These are phyloP conservation scores for Oceanites oceanicus DNA, from an alignment of 2,113 vertebrate genomes.

Conservation along the genomic window DNA sequence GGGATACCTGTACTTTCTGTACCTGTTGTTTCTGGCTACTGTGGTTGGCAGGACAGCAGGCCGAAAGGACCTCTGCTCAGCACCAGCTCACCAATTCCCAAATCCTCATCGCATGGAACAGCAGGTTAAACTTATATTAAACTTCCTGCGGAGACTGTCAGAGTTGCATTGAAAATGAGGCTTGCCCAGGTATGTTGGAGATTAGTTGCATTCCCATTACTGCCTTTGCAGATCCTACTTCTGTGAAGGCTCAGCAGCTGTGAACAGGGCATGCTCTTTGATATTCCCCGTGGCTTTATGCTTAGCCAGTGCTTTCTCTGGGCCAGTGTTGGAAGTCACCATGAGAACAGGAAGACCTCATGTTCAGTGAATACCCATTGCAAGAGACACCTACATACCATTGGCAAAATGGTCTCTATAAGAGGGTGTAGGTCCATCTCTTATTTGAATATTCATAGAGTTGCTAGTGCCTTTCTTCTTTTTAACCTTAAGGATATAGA, in stretches of 20 bases:
- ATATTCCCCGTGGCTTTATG: background rate
- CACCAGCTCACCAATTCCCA: background rate
- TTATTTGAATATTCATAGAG: background rate
- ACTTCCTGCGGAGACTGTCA: background rate
- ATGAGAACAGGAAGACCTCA: background rate
- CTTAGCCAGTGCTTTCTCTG: background rate
- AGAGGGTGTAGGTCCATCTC: background rate
- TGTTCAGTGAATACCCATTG: background rate
- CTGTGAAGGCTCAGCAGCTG: background rate
- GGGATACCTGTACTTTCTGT: background rate
- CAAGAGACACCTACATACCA: background rate
- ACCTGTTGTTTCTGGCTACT: background rate
- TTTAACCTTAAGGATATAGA: background rate
- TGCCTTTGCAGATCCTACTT: background rate
- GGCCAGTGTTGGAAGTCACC: background rate
- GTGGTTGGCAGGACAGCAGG: background rate
- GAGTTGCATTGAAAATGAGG: background rate
- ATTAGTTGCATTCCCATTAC: background rate
- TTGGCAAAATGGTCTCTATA: no score
- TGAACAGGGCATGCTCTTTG: background rate
- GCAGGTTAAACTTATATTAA: background rate
- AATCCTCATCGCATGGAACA: background rate
- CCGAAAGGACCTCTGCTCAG: background rate
- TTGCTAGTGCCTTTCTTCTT: background rate
- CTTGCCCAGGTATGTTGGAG: background rate